Percentiles rank a stretch among this genome's conserved stretches.
Evolutionary conservation across 35 echinoderm and acorn worm genomes (phyloP).

Genomic region (Heliocidaris tuberculata): DNA sequence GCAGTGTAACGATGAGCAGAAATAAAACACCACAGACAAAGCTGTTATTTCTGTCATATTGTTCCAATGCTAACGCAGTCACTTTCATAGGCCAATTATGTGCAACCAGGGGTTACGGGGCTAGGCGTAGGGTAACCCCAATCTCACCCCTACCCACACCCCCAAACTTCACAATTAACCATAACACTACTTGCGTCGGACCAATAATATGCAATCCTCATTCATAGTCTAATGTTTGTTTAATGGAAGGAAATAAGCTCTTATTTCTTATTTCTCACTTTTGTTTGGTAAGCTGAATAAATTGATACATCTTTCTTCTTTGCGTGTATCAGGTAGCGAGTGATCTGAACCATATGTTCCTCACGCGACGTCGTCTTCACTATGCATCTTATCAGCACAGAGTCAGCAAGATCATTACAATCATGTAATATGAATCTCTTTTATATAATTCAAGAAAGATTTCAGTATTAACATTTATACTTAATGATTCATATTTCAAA

Average conservation of each 20-base stretch:
- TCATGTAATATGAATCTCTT: conserved; percentile 46
- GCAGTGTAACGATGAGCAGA: no score
- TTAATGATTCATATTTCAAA: no score
- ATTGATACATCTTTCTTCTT: neutral
- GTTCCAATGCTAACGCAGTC: no score
- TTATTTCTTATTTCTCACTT: neutral
- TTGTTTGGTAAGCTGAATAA: neutral
- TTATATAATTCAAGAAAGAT: neutral
- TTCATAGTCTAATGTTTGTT: neutral
- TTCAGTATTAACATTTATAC: neutral
- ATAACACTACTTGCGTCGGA: neutral
- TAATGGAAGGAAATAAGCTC: neutral
- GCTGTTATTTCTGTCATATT: no score
- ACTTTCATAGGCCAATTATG: no score
- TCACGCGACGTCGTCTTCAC: conserved; percentile 42
- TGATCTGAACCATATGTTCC: conserved; percentile 64
- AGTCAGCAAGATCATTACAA: conserved; percentile 48
- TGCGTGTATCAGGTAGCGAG: conserved; percentile 33
- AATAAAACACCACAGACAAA: no score
- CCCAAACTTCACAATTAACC: neutral
- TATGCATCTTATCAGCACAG: conserved; percentile 55
- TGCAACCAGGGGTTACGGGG: no score
- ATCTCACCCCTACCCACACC: neutral
- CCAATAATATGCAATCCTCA: neutral
- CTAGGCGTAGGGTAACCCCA: no score